Evolutionary conservation across 2,888 invertebrate genomes (phyloP).

Genomic region (Crematogaster levior): DNA sequence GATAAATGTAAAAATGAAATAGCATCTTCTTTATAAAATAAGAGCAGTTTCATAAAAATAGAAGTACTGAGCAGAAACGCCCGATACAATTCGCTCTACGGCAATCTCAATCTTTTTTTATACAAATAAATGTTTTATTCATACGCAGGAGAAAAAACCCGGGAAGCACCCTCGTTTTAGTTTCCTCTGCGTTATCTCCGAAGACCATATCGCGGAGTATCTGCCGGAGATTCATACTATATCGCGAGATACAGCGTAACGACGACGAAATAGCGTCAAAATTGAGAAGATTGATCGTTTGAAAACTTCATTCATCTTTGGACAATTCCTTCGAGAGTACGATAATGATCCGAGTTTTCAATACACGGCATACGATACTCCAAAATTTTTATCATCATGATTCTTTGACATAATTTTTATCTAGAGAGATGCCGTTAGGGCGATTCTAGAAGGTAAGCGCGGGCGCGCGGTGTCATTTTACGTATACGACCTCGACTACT

Average conservation of each 20-base stretch:
- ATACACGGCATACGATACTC: constrained; percentile 19
- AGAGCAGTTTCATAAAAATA: constrained; percentile 64
- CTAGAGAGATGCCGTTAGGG: constrained; percentile 78
- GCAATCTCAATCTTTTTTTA: constrained; percentile 68
- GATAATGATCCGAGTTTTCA: neutral
- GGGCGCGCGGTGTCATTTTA: constrained; percentile 92
- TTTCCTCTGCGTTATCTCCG: neutral
- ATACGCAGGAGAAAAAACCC: neutral
- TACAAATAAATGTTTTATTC: constrained; percentile 37
- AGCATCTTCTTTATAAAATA: constrained; percentile 20
- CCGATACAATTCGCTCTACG: constrained; percentile 54
- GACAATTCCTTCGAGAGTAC: neutral
- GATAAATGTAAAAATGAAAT: constrained; percentile 59
- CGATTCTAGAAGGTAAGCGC: constrained; percentile 88
- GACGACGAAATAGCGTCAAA: neutral
- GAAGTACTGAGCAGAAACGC: constrained; percentile 64
- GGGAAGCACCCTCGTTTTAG: neutral
- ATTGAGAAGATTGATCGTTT: neutral
- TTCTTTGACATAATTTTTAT: constrained; percentile 61
- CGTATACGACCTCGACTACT: constrained; percentile 95
- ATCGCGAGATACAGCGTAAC: neutral
- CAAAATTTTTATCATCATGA: constrained; percentile 34
- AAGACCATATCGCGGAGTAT: neutral
- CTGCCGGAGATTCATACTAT: neutral
- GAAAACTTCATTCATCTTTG: constrained; percentile 8